These are phyloP conservation scores for Oncopeltus fasciatus DNA, from an alignment of 1,140 invertebrate genomes.

Conservation along the genomic window DNA sequence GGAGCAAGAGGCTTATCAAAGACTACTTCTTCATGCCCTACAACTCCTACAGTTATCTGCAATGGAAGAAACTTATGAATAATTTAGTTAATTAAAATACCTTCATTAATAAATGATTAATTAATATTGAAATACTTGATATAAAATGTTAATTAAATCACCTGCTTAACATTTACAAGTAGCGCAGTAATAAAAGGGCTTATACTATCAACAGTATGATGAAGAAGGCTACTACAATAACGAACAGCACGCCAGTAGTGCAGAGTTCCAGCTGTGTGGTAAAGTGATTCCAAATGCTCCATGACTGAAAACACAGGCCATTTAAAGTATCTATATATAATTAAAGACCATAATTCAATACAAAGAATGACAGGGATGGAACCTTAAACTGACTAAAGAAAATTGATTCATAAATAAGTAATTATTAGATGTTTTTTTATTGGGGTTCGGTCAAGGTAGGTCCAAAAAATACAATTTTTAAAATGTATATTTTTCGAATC, in stretches of 20 bases:
- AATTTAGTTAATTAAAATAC: neutral
- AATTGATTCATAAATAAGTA: too few species aligned
- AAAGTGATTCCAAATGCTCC: slow-evolving; percentile 61
- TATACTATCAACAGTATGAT: slow-evolving; percentile 91
- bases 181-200: slow-evolving; percentile 95
- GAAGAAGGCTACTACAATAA: slow-evolving; percentile 80
- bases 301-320: slow-evolving; percentile 41
- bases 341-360: too few species aligned
- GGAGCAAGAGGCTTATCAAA: slow-evolving; percentile 96
- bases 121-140: neutral
- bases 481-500: too few species aligned
- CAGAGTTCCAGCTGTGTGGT: slow-evolving; percentile 70
- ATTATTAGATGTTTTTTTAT: too few species aligned
- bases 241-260: slow-evolving; percentile 88
- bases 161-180: slow-evolving; percentile 92
- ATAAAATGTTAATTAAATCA: slow-evolving; percentile 28
- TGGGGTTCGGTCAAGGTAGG: too few species aligned
- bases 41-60: slow-evolving; percentile 85
- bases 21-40: slow-evolving; percentile 83
- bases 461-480: too few species aligned
- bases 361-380: too few species aligned
- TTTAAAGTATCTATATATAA: too few species aligned
- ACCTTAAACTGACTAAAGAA: too few species aligned
- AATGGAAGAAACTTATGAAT: slow-evolving; percentile 11
- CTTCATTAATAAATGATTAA: neutral